A percentile compares a stretch with the other conserved stretches of the same genome.
Conservation (phyloP, 2,888 invertebrate genomes). For the Eristalinus aeneus region DNA sequence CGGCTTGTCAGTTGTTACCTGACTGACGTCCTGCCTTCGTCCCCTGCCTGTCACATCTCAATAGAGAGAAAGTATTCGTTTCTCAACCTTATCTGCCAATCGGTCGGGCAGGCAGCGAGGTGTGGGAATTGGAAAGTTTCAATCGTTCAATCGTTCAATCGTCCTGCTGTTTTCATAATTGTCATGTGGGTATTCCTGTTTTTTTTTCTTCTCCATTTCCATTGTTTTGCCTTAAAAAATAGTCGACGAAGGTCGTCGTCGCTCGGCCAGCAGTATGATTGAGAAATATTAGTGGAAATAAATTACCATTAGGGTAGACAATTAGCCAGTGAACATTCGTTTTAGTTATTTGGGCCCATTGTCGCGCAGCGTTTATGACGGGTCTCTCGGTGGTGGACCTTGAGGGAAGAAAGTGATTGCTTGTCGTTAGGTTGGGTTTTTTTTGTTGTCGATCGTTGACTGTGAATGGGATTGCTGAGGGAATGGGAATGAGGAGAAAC, state of each 20-base stretch:
- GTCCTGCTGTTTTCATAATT: constrained; percentile 61
- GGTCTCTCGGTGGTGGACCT: neutral
- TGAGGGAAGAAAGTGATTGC: neutral
- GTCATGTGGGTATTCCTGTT: constrained; percentile 45
- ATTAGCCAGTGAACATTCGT: constrained; percentile 26
- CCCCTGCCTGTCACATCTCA: constrained; percentile 35
- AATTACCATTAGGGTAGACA: constrained; percentile 52
- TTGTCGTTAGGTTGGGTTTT: neutral
- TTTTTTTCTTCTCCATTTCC: neutral
- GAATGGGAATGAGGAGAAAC: neutral
- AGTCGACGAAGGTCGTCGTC: neutral
- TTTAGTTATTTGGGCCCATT: neutral
- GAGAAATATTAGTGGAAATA: constrained; percentile 57
- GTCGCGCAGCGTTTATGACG: constrained; percentile 4
- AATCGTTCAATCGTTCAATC: constrained; percentile 24
- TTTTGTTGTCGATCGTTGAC: neutral
- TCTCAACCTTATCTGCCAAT: constrained; percentile 48
- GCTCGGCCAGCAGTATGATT: constrained; percentile 37
- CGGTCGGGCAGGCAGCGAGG: constrained; percentile 18
- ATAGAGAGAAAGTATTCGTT: constrained; percentile 4
- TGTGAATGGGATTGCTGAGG: neutral
- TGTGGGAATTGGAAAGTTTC: constrained; percentile 57
- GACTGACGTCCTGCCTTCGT: neutral
- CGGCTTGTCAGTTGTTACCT: constrained; percentile 44
- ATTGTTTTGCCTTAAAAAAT: neutral